phyloP scores from a whole-genome alignment of 1,140 invertebrate species.

The Ceratina australensis region DNA sequence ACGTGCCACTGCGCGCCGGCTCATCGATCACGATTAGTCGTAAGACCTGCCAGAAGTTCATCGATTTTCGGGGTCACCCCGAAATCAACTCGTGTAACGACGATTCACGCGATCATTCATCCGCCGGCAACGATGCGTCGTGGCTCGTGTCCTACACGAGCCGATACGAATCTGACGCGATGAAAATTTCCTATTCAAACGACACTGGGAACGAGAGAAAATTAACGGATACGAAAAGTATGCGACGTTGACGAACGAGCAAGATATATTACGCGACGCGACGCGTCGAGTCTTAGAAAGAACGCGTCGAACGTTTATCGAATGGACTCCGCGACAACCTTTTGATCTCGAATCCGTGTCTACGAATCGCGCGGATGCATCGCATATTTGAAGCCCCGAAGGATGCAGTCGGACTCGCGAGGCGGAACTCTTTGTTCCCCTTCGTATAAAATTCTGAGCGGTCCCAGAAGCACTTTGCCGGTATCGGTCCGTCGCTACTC shows the following conservation, averaged over 20 bases:
- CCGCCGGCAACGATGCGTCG: not conserved
- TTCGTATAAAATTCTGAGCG: slow-evolving; percentile 41
- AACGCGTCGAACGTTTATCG: slow-evolving; percentile 4
- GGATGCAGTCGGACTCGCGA: slow-evolving; percentile 5
- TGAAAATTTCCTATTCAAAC: not conserved
- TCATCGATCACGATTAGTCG: slow-evolving; percentile 51
- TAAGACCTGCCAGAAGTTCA: slow-evolving; percentile 43
- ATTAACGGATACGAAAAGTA: no score
- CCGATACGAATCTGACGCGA: not conserved
- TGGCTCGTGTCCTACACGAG: not conserved
- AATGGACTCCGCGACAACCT: not conserved
- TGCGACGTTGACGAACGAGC: no score
- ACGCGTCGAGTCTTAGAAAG: no score
- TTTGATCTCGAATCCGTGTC: slow-evolving; percentile 39
- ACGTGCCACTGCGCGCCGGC: slow-evolving; percentile 32
- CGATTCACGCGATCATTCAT: slow-evolving; percentile 31
- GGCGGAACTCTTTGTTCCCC: slow-evolving; percentile 36
- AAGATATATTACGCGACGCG: no score
- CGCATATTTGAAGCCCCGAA: slow-evolving; percentile 32
- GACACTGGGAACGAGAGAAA: no score
- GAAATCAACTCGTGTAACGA: slow-evolving; percentile 36
- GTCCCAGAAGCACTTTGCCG: slow-evolving; percentile 38
- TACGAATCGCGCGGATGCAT: slow-evolving; percentile 19
- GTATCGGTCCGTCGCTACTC: slow-evolving; percentile 37
- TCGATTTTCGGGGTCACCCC: slow-evolving; percentile 33